These are phyloP conservation scores for Chelonia mydas DNA, from an alignment of 2,797 vertebrate genomes.

Conservation along the genomic window DNA sequence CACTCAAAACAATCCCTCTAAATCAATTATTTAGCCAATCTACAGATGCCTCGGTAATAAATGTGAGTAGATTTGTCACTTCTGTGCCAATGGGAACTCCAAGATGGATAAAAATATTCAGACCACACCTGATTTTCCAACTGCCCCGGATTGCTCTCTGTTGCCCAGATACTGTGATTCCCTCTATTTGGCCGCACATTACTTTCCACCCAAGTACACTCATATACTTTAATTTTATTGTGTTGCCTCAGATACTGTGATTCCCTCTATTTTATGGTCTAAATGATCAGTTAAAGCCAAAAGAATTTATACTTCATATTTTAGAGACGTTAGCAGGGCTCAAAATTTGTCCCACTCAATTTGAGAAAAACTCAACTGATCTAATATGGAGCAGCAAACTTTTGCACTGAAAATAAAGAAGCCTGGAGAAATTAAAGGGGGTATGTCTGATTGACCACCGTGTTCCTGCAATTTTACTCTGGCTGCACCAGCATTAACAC, in stretches of 20 bases:
- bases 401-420: rapidly evolving
- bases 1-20: slow-evolving; percentile 28
- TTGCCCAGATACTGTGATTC: neutral
- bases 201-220: neutral
- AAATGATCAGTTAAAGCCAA: neutral
- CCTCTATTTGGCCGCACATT: neutral
- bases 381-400: neutral
- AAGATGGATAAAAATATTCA: slow-evolving; percentile 39
- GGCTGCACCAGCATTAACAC: neutral
- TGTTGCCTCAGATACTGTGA: neutral
- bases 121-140: slow-evolving; percentile 47
- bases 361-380: neutral
- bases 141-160: neutral
- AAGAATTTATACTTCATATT: neutral
- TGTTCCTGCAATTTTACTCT: neutral
- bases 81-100: slow-evolving; percentile 27
- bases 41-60: slow-evolving; percentile 37
- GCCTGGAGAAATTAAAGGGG: neutral
- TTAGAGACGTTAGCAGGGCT: neutral
- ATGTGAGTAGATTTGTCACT: slow-evolving; percentile 42
- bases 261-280: neutral
- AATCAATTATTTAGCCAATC: slow-evolving; percentile 59
- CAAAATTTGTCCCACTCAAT: neutral
- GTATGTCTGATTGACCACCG: neutral
- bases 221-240: neutral